Base-by-base conservation (phyloP, 2,888 invertebrate genomes). In the Phorcus lineatus region DNA sequence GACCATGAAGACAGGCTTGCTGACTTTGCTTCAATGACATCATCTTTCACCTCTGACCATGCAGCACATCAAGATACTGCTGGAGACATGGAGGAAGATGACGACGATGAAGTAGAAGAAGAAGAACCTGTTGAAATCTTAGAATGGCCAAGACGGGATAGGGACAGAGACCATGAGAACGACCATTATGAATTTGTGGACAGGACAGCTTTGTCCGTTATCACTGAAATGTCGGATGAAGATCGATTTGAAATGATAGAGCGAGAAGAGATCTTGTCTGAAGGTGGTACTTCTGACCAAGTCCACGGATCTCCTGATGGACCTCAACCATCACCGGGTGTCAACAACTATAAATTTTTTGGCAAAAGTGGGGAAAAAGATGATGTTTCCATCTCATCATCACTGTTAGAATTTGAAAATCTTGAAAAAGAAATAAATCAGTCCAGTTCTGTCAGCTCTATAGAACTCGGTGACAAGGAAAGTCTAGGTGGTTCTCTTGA, bases 391-490 rank as follows among this genome's bases (percentile, higher is more conserved):
- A 96, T 98, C 93, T 97, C 96, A 85, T 98, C 98, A 7, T 94
- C 92, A 11, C 85, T 98, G 82, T 97, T 97, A 93, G 98, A 98
- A 92, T 98, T 98, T 94, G 98, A 98, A 94, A 96, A 96, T 84
- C 94, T 98, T 17, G 98, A 98, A 93, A 95, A 95, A 87, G 96
- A 97, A 0, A 95, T 98, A 16, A 86, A 83, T 66, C 87, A 88
- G 19, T 88, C 88, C 17, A 85, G 87, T 17, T 89, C 88, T 22
- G 76, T 76, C 9, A 86, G 89, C 47, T 91, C 91, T 40, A 86
- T 86, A 31, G 88, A 87, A 22, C 81, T 82, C 13, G 87, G 82
- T n/a, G 87, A 87, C 47, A 85, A 87, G 74, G 90, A 89, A 77
- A 88, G 90, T 81, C 84, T 89, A 36, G 85, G 87, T 78, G 88